These are phyloP conservation scores for Myotis davidii DNA, from an alignment of 2,113 vertebrate genomes.

Conservation along the genomic window DNA sequence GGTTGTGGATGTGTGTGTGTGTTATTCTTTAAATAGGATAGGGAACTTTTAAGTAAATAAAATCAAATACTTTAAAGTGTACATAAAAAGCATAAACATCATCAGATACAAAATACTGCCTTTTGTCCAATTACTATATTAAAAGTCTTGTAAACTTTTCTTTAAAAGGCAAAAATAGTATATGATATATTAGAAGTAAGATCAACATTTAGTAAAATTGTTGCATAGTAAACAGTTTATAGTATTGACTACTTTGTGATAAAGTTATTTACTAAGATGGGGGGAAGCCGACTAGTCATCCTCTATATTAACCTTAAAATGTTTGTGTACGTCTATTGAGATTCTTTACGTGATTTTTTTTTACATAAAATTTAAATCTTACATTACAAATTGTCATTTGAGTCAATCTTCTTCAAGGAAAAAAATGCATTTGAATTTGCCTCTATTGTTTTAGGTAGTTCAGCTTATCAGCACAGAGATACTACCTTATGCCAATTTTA, in stretches of 20 bases:
- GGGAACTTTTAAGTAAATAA: not conserved
- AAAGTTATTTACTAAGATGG: not conserved
- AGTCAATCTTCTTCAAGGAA: not conserved
- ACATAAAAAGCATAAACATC: not conserved
- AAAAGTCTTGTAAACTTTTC: not conserved
- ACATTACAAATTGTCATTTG: slow-evolving; percentile 30
- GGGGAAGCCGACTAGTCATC: not conserved
- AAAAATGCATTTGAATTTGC: slow-evolving; percentile 47
- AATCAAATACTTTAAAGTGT: slow-evolving; percentile 8
- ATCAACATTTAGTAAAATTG: not conserved
- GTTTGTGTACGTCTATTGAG: not conserved
- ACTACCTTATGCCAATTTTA: slow-evolving; percentile 98
- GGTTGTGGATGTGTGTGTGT: not conserved
- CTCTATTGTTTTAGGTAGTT: slow-evolving; percentile 91
- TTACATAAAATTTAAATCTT: slow-evolving; percentile 45
- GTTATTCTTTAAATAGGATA: not conserved
- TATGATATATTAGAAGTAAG: slow-evolving; percentile 5
- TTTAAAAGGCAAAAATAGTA: not conserved
- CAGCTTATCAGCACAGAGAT: slow-evolving; percentile 99
- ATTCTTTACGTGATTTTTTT: slow-evolving; percentile 3
- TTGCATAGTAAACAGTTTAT: not conserved
- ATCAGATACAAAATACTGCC: not conserved
- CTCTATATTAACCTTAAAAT: slow-evolving; percentile 10
- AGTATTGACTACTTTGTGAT: not conserved
- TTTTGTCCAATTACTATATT: slow-evolving; percentile 41